Percentiles rank a stretch among this genome's conserved stretches.
These are phyloP conservation scores for Ammodramus savannarum DNA, from an alignment of 2,113 vertebrate species.

Conservation along the genomic window DNA sequence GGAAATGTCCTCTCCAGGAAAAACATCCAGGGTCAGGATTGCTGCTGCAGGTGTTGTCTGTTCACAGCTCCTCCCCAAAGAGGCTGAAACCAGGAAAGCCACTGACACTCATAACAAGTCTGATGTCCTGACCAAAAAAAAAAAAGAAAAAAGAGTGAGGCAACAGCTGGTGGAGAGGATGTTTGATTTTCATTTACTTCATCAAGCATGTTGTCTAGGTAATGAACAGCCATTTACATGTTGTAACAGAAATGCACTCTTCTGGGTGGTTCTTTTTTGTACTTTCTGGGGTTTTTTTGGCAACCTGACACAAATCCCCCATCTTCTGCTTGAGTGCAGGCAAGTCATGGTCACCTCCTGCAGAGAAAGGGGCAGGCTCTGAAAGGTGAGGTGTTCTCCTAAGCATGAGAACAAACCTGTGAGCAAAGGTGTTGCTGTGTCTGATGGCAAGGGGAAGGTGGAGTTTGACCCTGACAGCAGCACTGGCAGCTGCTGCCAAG, in stretches of 20 bases:
- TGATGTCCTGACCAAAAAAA: not conserved
- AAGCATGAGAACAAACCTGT: fast-evolving
- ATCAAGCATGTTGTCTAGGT: not conserved
- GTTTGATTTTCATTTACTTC: not conserved
- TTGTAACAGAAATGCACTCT: not conserved
- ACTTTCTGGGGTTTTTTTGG: not conserved
- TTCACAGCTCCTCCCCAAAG: not conserved
- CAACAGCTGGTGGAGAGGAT: not conserved
- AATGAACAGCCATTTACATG: not conserved
- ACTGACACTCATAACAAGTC: not conserved
- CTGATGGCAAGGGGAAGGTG: not conserved
- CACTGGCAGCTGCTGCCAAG: not conserved
- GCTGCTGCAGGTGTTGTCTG: not conserved
- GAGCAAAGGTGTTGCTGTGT: not conserved
- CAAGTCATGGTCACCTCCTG: not conserved
- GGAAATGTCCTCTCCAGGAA: not conserved
- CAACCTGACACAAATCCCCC: not conserved
- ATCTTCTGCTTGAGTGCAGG: not conserved
- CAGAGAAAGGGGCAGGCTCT: not conserved
- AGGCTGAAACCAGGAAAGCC: not conserved
- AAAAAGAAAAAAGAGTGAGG: not conserved
- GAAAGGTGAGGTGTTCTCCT: not conserved
- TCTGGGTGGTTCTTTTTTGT: not conserved
- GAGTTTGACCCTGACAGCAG: not conserved
- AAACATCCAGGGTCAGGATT: not conserved